phyloP scores from a whole-genome alignment of 23 tunicate genomes.

The Trididemnum nubilum region DNA sequence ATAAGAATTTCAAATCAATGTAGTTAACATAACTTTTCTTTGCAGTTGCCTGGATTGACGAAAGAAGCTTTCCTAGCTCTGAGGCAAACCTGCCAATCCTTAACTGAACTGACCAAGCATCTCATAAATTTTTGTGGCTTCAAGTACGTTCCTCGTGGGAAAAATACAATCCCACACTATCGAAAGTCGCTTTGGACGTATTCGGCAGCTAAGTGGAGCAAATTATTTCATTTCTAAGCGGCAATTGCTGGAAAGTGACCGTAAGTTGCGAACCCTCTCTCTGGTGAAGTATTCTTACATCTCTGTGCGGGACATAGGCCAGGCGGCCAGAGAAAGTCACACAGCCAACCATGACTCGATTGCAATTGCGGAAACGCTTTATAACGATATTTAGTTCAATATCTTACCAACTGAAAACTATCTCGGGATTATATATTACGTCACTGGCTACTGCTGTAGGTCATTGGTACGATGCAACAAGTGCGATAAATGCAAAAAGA shows the following conservation, averaged over 20 bases:
- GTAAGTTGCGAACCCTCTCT: background rate
- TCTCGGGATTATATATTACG: slow-evolving; percentile 1
- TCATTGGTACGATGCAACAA: slow-evolving; percentile 5
- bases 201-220: slow-evolving; percentile 15
- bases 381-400: slow-evolving; percentile 4
- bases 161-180: background rate
- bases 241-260: slow-evolving; percentile 16
- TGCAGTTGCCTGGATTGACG: slow-evolving; percentile 9
- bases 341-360: background rate
- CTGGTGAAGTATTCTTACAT: slow-evolving; percentile 9
- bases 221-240: slow-evolving; percentile 10
- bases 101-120: background rate
- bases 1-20: too few species aligned
- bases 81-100: background rate
- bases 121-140: slow-evolving; percentile 12
- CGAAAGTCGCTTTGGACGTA: slow-evolving; percentile 4
- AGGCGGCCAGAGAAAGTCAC: background rate
- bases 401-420: slow-evolving; percentile 29
- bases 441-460: slow-evolving; percentile 31
- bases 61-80: slow-evolving; percentile 13
- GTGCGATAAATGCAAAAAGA: slow-evolving; percentile 19
- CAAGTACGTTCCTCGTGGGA: background rate
- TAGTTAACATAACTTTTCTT: background rate
- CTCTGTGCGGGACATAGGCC: background rate
- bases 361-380: slow-evolving; percentile 11